A percentile compares a stretch with the other conserved stretches of the same genome.
phyloP scores from a whole-genome alignment of 1,140 invertebrate species.

The Antheraea pernyi region DNA sequence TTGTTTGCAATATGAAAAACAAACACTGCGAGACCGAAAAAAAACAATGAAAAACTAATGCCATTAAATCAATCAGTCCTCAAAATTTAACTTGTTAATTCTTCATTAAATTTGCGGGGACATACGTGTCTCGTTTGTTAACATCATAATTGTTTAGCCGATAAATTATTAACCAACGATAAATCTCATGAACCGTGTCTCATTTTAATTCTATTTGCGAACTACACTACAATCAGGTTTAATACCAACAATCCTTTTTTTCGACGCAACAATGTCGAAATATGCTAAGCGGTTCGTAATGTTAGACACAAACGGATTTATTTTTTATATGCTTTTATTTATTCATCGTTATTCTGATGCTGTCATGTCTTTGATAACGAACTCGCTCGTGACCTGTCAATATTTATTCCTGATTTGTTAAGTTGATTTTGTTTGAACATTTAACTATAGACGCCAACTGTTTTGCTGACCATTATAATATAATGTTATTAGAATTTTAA shows the following conservation, averaged over 20 bases:
- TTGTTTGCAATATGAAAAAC: neutral
- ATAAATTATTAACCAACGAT: slow-evolving; percentile 1
- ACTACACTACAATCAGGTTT: slow-evolving; percentile 1
- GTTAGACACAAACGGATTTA: neutral
- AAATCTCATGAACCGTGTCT: neutral
- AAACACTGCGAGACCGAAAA: neutral
- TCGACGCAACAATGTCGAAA: neutral
- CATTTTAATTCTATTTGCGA: slow-evolving; percentile 6
- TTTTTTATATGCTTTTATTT: neutral
- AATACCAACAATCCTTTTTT: neutral
- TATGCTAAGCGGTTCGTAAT: neutral
- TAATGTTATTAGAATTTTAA: too few species aligned
- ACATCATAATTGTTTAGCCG: neutral
- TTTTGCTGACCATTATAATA: too few species aligned
- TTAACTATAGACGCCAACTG: too few species aligned
- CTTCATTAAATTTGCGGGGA: neutral
- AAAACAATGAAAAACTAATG: neutral
- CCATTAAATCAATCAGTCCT: neutral
- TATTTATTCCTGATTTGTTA: neutral
- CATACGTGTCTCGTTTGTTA: slow-evolving; percentile 6
- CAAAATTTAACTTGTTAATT: neutral
- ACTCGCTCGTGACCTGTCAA: neutral
- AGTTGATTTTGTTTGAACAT: neutral
- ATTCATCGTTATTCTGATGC: neutral
- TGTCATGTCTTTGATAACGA: neutral